Evolutionary conservation across 2,888 invertebrate genomes (phyloP), one percentile per base, ranked within the genome.

Genomic region (Monoplex corrugatus): DNA sequence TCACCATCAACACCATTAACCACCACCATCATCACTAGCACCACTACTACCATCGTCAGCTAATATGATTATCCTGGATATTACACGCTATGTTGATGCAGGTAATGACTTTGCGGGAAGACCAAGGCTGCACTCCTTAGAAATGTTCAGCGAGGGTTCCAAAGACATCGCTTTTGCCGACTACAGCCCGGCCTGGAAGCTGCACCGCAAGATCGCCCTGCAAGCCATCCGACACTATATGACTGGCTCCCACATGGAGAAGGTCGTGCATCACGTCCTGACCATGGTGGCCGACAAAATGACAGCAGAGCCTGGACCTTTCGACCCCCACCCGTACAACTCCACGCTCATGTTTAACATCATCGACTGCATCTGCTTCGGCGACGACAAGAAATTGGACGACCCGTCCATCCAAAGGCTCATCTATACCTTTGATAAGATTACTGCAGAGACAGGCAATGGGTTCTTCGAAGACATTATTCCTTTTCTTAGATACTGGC

Each of bases 391-490:
- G 57, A 57, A 75, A 19, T 23, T 83, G 13, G 88, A 89, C 23
- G 88, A 89, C 35, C 80, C 89, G 1, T 8, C 50, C 6, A 68
- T 88, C n/a, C 50, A 68, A 28, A 38, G 43, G 38, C 75, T 83
- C 44, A 86, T 86, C 19, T 2, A 35, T 8, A 0, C 80, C 23
- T 75, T 90, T 32, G 72, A 86, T n/a, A 40, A 38, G 38, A 45
- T 86, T 23, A 23, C 35, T n/a, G 50, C 43, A 6, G 45, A 82
- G 10, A n/a, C 87, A 23, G 89, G 89, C 6, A 88, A 87, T 35
- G 89, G 90, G 2, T 63, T 88, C 38, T 44, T 82, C 35, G 90
- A 90, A 63, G 90, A 90, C 50, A 28, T 89, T 63, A 43, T 90
- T 28, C 88, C 90, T 0, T 84, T 78, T 28, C 86, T 90, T 19